Evolutionary conservation across 1,140 invertebrate genomes (phyloP), one percentile per base, ranked within the genome.

Genomic region (Oreohelix idahoensis): DNA sequence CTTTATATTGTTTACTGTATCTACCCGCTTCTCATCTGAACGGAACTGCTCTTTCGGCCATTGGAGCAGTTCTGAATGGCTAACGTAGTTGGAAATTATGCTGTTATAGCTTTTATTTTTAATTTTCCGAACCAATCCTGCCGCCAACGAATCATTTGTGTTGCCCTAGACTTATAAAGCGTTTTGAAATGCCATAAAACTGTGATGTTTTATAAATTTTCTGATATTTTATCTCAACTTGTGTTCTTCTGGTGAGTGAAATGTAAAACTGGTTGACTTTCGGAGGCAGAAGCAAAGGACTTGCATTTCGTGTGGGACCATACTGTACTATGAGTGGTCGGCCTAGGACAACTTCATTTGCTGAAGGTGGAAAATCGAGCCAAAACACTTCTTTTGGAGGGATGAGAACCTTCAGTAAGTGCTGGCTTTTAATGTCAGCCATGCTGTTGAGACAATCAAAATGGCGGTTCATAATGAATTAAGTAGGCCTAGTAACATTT

Each of bases 371-470:
- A 94, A 97, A 97, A 95, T 95, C 96, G 93, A 95, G 96, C 93
- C 94, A 96, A 88, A 96, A 96, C 94, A 95, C 95, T 92, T 94
- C 95, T 91, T 94, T 97, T 92, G 96, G 96, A 93, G 96, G 96
- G 93, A 96, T 97, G 95, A 97, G 97, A 95, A 97, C 97, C 93
- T 97, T 96, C 94, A 97, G 97, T 97, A 96, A 97, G 96, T 97
- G 77, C 38, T 66, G 74, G 58, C 66, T 84, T 85, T 85, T 79
- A 79, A 79, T 84, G 86, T 87, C 83, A 86, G 87, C 85, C 84
- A 88, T 84, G 85, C 80, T 84, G 73, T 83, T 85, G 74, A 85
- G 79, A 84, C 77, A 84, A 84, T 83, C 83, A 90, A 86, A 88
- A 88, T 88, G 87, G 87, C 86, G 86, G 86, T 86, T 58, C 26